Evolutionary conservation across 1,140 invertebrate species (phyloP).

Genomic region (Saccostrea echinata): DNA sequence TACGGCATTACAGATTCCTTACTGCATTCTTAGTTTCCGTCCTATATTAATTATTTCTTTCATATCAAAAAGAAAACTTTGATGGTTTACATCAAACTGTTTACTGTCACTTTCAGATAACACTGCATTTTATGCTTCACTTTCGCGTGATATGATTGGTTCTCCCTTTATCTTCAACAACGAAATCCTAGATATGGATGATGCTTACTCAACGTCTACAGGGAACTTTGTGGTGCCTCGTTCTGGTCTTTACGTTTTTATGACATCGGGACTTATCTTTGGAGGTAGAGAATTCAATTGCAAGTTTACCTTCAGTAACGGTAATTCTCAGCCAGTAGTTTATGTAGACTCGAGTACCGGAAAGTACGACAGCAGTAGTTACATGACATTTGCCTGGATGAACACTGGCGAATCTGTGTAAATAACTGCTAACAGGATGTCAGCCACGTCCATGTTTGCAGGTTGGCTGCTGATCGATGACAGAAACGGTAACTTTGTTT

Average conservation of each 20-base stretch:
- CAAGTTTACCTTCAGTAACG: neutral
- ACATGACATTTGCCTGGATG: neutral
- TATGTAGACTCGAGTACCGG: neutral
- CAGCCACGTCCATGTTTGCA: neutral
- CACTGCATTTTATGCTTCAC: neutral
- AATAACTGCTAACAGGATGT: neutral
- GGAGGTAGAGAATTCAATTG: neutral
- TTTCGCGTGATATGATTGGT: neutral
- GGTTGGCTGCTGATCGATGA: neutral
- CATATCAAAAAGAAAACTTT: too few relatives aligned
- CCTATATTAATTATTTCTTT: too few relatives aligned
- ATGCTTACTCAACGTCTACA: neutral
- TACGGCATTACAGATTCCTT: too few relatives aligned
- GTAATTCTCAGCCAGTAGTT: neutral
- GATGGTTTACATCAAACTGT: too few relatives aligned
- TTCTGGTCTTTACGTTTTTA: constrained; percentile 28
- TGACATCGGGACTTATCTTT: neutral
- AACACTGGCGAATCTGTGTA: neutral
- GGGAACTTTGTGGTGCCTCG: neutral
- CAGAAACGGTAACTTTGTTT: neutral
- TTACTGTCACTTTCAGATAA: neutral
- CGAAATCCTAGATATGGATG: neutral
- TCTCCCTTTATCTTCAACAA: neutral
- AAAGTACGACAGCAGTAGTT: neutral
- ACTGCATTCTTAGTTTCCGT: too few relatives aligned